phyloP scores from a whole-genome alignment of 1,140 invertebrate species.

The Apocrypta bakeri region DNA sequence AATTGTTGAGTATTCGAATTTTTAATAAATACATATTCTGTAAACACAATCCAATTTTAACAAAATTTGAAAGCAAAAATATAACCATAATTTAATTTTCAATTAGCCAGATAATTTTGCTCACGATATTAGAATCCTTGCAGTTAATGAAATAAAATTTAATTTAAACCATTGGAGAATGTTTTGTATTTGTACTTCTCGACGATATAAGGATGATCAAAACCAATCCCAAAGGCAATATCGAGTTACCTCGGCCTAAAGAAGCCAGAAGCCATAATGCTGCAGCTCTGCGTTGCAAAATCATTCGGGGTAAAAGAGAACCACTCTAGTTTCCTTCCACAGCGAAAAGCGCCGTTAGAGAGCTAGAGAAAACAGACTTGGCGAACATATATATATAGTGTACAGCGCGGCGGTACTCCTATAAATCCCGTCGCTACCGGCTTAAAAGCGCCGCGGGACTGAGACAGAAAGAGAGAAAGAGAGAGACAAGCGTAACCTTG shows the following conservation, averaged over 20 bases:
- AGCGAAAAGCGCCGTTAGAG: conserved; percentile 5
- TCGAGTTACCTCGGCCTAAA: background rate
- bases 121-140: too few species aligned
- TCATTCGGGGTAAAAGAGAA: conserved; percentile 26
- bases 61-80: too few species aligned
- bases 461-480: conserved; percentile 27
- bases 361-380: conserved; percentile 9
- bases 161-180: background rate
- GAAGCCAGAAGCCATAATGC: conserved; percentile 7
- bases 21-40: too few species aligned
- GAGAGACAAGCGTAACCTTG: conserved; percentile 22
- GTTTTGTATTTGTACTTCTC: background rate
- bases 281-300: conserved; percentile 1
- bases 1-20: too few species aligned
- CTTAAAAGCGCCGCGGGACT: background rate
- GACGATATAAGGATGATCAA: background rate
- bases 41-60: too few species aligned
- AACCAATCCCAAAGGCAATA: background rate
- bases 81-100: background rate
- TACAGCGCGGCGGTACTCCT: background rate
- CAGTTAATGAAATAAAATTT: too few species aligned
- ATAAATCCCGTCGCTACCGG: conserved; percentile 15
- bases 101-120: too few species aligned
- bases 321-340: background rate
- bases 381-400: background rate